Percentiles rank a stretch among this genome's conserved stretches.
Conservation (phyloP, 2,888 invertebrate genomes). For the Meiosimyza decipiens region DNA sequence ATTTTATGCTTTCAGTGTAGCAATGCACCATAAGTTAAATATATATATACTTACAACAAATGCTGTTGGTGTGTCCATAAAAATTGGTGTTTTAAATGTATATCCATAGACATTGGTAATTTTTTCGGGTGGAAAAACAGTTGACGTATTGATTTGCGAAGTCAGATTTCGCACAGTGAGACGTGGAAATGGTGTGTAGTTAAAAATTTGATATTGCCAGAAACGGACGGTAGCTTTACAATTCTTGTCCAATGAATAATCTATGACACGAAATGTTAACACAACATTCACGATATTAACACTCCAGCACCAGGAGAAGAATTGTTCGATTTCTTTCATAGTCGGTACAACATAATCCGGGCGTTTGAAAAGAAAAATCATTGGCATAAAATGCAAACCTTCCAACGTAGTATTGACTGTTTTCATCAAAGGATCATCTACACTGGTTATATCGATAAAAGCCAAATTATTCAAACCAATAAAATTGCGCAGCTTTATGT, state of each 20-base stretch:
- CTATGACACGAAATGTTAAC: conserved; percentile 20
- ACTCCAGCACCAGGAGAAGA: conserved; percentile 34
- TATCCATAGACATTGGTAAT: conserved; percentile 30
- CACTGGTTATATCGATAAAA: no score
- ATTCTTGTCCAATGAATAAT: not conserved
- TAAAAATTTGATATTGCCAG: not conserved
- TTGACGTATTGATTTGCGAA: no score
- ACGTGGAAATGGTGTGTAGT: no score
- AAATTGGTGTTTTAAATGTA: conserved; percentile 29
- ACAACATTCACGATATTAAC: conserved; percentile 33
- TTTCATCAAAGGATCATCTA: no score
- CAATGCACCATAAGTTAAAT: no score
- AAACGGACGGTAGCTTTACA: conserved; percentile 6
- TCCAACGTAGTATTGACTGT: no score
- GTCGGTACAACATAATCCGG: not conserved
- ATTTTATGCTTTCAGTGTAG: not conserved
- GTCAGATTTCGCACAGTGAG: no score
- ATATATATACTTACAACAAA: conserved; percentile 36
- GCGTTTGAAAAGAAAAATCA: conserved; percentile 29
- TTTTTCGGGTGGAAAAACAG: not conserved
- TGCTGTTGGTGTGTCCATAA: conserved; percentile 33
- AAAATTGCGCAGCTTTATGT: no score
- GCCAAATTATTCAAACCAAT: no score
- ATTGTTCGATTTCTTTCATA: not conserved
- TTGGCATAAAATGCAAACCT: conserved; percentile 10